Base-by-base conservation (phyloP, 2,888 invertebrate species). In the Digitonthophagus gazella region DNA sequence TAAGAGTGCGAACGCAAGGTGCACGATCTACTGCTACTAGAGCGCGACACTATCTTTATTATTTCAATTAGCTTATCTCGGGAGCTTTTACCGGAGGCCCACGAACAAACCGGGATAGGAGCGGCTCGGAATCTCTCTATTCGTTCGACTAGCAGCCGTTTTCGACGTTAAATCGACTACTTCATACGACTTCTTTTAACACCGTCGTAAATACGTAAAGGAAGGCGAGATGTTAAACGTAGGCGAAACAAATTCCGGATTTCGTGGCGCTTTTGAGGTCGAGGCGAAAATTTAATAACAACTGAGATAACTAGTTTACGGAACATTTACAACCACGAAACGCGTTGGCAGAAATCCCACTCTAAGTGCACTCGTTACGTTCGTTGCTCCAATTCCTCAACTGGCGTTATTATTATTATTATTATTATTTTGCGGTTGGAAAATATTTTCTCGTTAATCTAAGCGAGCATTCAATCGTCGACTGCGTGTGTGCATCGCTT, bases 11-110 rank as follows among this genome's bases (percentile, higher is more conserved):
- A 44, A 44, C 28, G 28, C 28, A 44, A 44, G 28, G 28, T 44
- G 28, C 28, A 44, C 28, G 28, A 44, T 44, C 28, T 44, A 44
- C 28, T 44, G 28, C 28, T 44, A 44, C 28, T 44, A 44, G 28
- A 44, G 28, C 28, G 28, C 28, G 28, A 44, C 28, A 61, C 61
- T 61, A 61, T 61, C 61, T 61, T 61, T 61, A 61, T 20, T 61
- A 61, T 61, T 61, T 61, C 61, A 61, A 61, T 61, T 61, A 61
- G 61, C 61, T 61, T 61, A 61, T 61, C 61, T 61, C 61, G 14
- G 19, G 19, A 61, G 19, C 19, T 20, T 61, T 61, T 61, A 19
- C 18, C 19, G 61, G 19, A n/a, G 61, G 61, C 28, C 28, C 28
- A 44, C 28, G 28, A 44, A 44, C 28, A 44, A 44, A 44, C 28